These are phyloP conservation scores for Neodiprion pinetum DNA, from an alignment of 1,140 invertebrate species.

Conservation along the genomic window DNA sequence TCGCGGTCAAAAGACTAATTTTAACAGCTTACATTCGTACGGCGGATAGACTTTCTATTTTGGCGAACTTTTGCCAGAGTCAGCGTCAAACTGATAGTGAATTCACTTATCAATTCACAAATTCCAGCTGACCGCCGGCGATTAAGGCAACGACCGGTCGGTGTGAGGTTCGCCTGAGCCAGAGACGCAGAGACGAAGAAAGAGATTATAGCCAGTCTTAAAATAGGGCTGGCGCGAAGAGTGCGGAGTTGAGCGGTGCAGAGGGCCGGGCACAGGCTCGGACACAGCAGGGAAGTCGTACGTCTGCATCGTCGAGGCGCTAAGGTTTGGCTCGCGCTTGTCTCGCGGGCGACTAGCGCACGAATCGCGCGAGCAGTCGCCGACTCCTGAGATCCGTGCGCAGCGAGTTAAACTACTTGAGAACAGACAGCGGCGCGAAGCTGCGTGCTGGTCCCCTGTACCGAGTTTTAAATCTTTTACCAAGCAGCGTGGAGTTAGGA, in stretches of 20 bases:
- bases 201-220: constrained; percentile 52
- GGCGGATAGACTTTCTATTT: no score
- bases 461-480: background rate
- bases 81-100: no score
- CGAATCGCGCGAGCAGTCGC: constrained; percentile 32
- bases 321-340: constrained; percentile 31
- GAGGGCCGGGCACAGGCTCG: constrained; percentile 8
- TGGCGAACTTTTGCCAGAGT: no score
- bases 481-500: no score
- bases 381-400: constrained; percentile 48
- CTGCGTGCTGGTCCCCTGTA: constrained; percentile 35
- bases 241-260: constrained; percentile 1
- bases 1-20: no score
- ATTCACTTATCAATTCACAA: no score
- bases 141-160: constrained; percentile 4
- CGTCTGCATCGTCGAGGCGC: constrained; percentile 3
- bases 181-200: constrained; percentile 23
- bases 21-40: no score
- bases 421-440: constrained; percentile 52
- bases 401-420: constrained; percentile 25
- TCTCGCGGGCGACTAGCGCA: constrained; percentile 43
- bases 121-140: no score
- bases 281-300: constrained; percentile 4
- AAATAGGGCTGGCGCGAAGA: constrained; percentile 43
- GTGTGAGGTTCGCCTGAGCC: constrained; percentile 14